These are phyloP conservation scores for Choristoneura fumiferana DNA, from an alignment of 1,140 invertebrate species.

Conservation along the genomic window DNA sequence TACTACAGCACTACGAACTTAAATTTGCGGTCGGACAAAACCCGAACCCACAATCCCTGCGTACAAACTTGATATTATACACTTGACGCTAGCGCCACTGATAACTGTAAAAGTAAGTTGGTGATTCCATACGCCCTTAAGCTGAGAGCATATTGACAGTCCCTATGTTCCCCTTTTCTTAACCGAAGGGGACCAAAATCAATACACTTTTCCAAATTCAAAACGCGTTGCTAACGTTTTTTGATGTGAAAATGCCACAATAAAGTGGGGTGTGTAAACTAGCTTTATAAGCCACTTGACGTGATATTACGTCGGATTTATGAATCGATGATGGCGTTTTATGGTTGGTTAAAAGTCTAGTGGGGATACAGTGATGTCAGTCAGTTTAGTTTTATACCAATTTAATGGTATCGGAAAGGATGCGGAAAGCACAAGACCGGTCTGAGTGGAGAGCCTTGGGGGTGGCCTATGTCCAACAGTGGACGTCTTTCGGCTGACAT, in stretches of 20 bases:
- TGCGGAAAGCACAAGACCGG: too few relatives aligned
- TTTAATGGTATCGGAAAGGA: too few relatives aligned
- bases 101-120: too few relatives aligned
- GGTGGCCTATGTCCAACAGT: too few relatives aligned
- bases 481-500: too few relatives aligned
- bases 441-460: too few relatives aligned
- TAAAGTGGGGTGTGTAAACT: conserved; percentile 3
- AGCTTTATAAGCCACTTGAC: conserved; percentile 1
- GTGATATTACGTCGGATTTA: background rate
- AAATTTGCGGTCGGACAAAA: background rate
- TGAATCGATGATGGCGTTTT: background rate
- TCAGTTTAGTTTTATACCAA: too few relatives aligned
- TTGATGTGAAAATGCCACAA: conserved; percentile 16
- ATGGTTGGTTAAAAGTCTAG: background rate
- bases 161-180: conserved; percentile 24
- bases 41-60: background rate
- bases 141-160: conserved; percentile 30
- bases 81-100: too few relatives aligned
- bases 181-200: conserved; percentile 49
- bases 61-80: too few relatives aligned
- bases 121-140: background rate
- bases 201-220: conserved; percentile 61
- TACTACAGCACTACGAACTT: background rate
- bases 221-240: conserved; percentile 50
- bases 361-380: too few relatives aligned